Base-by-base conservation (phyloP, 1,140 invertebrate species). In the Drosophila pandora region DNA sequence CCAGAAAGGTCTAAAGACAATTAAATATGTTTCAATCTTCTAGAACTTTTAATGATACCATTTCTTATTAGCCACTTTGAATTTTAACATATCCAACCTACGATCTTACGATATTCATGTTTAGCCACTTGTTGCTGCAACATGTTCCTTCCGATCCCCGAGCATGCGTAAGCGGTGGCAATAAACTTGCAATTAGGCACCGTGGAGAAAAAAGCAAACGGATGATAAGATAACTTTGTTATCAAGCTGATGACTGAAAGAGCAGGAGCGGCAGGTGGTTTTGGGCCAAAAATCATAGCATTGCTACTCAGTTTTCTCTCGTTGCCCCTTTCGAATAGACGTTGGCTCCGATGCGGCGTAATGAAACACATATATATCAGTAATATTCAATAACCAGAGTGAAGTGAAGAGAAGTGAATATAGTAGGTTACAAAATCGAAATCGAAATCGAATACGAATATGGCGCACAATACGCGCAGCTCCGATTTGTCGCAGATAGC, bases 401-500 rank as follows among this genome's bases (percentile, higher is more conserved):
- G 43, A 52, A 32, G 25, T 69, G 49, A 63, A 28, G 5, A 28
- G 5, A 70, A 70, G 48, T 47, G 55, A 60, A 54, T 70, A 52
- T 37, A 65, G 48, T 21, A 63, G 30, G 30, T 32, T 32, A 32
- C 17, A 17, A 17, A 28, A 28, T 7, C 5, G 0, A 37, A 73
- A 53, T 45, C 56, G 22, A 32, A 57, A 69, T 54, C 56, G 52
- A 70, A 76, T 57, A 80, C 22, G 9, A 48, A 79, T 54, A 87
- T 87, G 83, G 79, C 79, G 43, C 72, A 83, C 2, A 70, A 65
- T 70, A 68, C 64, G 5, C 90, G 90, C 64, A 70, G 64, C 52
- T 91, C 90, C 22, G 90, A 91, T 68, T 54, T 90, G 60, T 84
- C 85, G 47, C 87, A 90, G 53, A 88, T 91, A 41, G 80, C 90